A percentile compares a stretch with the other conserved stretches of the same genome.
Evolutionary conservation across 2,797 vertebrate genomes (phyloP).

Genomic region (Syngnathus acus): DNA sequence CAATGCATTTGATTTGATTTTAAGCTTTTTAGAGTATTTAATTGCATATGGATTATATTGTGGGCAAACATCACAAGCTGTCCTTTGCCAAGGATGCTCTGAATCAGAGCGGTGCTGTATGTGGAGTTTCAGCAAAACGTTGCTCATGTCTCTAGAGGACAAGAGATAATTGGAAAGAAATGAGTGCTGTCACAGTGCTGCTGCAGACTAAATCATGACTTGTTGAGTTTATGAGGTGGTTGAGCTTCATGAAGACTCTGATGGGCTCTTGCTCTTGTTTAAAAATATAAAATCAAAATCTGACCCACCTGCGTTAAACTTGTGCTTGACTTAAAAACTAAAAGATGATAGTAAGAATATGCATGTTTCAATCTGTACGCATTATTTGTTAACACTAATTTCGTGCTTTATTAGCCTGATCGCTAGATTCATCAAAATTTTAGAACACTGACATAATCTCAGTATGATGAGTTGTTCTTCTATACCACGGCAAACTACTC

Average conservation of each 20-base stretch:
- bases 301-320: not conserved
- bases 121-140: slow-evolving; percentile 44
- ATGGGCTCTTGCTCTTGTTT: slow-evolving; percentile 23
- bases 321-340: not conserved
- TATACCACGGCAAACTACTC: not conserved
- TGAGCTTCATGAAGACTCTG: slow-evolving; percentile 42
- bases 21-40: not conserved
- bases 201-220: slow-evolving; percentile 70
- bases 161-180: slow-evolving; percentile 70
- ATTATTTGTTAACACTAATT: not conserved
- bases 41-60: not conserved
- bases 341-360: not conserved
- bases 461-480: not conserved
- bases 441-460: not conserved
- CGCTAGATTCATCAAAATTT: not conserved
- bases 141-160: slow-evolving; percentile 47
- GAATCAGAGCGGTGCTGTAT: slow-evolving; percentile 42
- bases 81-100: slow-evolving; percentile 28
- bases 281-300: slow-evolving; percentile 12
- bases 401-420: not conserved
- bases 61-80: slow-evolving; percentile 9
- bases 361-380: not conserved
- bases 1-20: not conserved
- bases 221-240: slow-evolving; percentile 40
- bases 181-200: slow-evolving; percentile 64